Conservation (phyloP, 2,113 vertebrate species). For the Indicator indicator region DNA sequence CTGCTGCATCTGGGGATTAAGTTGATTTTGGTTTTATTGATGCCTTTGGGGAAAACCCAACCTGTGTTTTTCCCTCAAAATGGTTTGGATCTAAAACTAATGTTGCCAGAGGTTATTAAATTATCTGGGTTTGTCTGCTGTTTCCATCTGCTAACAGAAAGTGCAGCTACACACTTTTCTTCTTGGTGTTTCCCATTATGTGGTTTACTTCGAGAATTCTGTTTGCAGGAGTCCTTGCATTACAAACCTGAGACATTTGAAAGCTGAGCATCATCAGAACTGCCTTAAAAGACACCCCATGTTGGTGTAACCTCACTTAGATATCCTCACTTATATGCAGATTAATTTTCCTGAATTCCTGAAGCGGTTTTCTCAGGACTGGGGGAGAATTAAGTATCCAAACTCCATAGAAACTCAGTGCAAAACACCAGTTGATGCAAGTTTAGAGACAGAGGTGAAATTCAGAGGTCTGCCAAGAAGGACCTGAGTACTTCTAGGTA, state of each 20-base stretch:
- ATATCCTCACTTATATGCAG: not conserved
- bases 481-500: not conserved
- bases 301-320: not conserved
- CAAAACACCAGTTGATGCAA: not conserved
- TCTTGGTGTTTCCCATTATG: not conserved
- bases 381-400: not conserved
- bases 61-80: not conserved
- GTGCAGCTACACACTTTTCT: not conserved
- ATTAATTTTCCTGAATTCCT: not conserved
- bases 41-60: not conserved
- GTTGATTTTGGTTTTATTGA: not conserved
- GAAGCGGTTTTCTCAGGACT: not conserved
- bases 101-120: not conserved
- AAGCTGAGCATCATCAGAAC: not conserved
- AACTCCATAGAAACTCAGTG: not conserved
- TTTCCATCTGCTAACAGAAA: conserved; percentile 14
- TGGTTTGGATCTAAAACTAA: not conserved
- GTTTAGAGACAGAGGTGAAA: not conserved
- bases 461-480: not conserved
- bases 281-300: not conserved
- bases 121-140: not conserved
- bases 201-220: not conserved
- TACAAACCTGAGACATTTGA: not conserved
- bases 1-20: not conserved
- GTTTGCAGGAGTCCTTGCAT: not conserved